Evolutionary conservation across 2,888 invertebrate genomes (phyloP).

Genomic region (Stegana nigrithorax): DNA sequence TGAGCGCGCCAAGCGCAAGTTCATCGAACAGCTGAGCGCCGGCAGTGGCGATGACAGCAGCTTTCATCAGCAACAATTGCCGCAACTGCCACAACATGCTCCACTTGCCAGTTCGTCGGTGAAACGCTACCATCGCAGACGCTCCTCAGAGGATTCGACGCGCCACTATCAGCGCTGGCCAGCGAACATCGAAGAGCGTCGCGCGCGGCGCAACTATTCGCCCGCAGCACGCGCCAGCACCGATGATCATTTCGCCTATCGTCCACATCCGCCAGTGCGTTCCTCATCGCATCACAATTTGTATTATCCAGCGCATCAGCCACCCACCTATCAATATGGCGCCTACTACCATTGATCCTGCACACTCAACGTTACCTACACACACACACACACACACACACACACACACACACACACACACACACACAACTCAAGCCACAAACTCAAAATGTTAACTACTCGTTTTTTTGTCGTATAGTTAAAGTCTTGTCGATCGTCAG

Average conservation of each 20-base stretch:
- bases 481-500: no score
- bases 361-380: no score
- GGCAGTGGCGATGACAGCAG: constrained; percentile 55
- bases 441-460: no score
- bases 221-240: constrained; percentile 31
- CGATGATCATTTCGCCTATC: constrained; percentile 44
- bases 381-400: no score
- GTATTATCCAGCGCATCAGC: constrained; percentile 63
- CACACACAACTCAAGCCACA: no score
- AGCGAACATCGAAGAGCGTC: constrained; percentile 58
- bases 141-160: constrained; percentile 62
- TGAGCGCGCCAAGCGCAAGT: constrained; percentile 50
- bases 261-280: constrained; percentile 43
- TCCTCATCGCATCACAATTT: constrained; percentile 77
- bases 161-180: constrained; percentile 61
- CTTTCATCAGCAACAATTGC: constrained; percentile 38
- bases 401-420: no score
- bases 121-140: constrained; percentile 61
- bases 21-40: constrained; percentile 21
- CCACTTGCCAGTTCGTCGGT: constrained; percentile 32
- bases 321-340: constrained; percentile 67
- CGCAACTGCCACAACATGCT: constrained; percentile 8
- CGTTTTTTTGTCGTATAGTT: no score
- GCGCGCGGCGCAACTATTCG: constrained; percentile 49
- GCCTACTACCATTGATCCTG: constrained; percentile 58